phyloP scores from a whole-genome alignment of 2,888 invertebrate species.

The Drosophila formosana region DNA sequence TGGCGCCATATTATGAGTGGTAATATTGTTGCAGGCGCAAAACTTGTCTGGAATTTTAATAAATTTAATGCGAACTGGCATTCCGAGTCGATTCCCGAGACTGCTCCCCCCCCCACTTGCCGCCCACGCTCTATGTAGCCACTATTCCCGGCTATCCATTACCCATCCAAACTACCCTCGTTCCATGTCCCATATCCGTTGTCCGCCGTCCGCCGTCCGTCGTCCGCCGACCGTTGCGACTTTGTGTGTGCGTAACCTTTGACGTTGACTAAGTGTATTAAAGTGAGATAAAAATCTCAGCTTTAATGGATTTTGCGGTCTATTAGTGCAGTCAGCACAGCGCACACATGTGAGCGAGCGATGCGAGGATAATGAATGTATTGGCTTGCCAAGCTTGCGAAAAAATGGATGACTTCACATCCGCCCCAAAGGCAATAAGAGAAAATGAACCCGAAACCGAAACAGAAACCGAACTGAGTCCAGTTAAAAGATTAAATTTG shows the following conservation, averaged over 20 bases:
- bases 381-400: slow-evolving; percentile 55
- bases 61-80: slow-evolving; percentile 68
- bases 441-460: slow-evolving; percentile 3
- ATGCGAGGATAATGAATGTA: slow-evolving; percentile 70
- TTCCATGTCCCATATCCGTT: neutral
- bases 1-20: slow-evolving; percentile 76
- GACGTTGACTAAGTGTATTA: slow-evolving; percentile 80
- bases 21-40: slow-evolving; percentile 80
- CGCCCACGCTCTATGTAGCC: neutral
- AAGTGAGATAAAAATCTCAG: slow-evolving; percentile 80
- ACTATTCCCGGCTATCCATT: neutral
- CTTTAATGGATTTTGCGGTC: slow-evolving; percentile 82
- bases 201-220: neutral
- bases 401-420: slow-evolving; percentile 74
- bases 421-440: slow-evolving; percentile 53
- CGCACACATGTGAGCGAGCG: slow-evolving; percentile 3
- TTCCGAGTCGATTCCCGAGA: slow-evolving; percentile 17
- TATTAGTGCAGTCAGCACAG: slow-evolving; percentile 67
- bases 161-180: neutral
- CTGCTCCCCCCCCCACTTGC: neutral
- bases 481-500: slow-evolving; percentile 57
- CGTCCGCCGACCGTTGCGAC: neutral
- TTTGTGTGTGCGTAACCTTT: slow-evolving; percentile 65
- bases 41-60: slow-evolving; percentile 79
- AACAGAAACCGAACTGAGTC: slow-evolving; percentile 3